These are phyloP conservation scores for Drosophila parthenogenetica DNA, from an alignment of 2,888 invertebrate species.

Conservation along the genomic window DNA sequence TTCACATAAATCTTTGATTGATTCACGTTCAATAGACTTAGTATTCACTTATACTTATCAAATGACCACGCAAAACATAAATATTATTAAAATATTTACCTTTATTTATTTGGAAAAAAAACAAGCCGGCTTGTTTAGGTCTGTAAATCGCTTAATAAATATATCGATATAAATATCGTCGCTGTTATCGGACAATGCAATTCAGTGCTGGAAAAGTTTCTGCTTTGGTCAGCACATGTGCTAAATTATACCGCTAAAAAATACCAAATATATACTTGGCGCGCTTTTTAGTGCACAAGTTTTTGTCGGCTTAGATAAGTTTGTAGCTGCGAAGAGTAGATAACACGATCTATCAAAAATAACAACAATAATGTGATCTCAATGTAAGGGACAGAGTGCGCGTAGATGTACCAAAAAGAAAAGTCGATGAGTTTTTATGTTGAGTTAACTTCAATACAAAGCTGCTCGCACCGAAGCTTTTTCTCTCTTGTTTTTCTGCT, in stretches of 20 bases:
- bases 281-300: background rate
- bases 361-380: no score
- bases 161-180: background rate
- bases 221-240: background rate
- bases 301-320: no score
- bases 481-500: no score
- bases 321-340: no score
- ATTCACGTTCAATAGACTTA: background rate
- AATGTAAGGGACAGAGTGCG: no score
- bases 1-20: background rate
- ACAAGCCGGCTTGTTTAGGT: conserved; percentile 55
- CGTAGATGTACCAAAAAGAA: no score
- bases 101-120: conserved; percentile 47
- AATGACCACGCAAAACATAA: background rate
- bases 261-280: background rate
- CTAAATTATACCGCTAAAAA: background rate
- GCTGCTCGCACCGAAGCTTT: no score
- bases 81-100: conserved; percentile 34
- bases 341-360: no score
- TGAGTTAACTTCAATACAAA: no score
- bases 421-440: no score
- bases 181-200: background rate
- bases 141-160: conserved; percentile 10
- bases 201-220: background rate
- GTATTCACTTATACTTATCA: no score